phyloP scores from a whole-genome alignment of 2,888 invertebrate genomes.

The Eupithecia subumbrata region DNA sequence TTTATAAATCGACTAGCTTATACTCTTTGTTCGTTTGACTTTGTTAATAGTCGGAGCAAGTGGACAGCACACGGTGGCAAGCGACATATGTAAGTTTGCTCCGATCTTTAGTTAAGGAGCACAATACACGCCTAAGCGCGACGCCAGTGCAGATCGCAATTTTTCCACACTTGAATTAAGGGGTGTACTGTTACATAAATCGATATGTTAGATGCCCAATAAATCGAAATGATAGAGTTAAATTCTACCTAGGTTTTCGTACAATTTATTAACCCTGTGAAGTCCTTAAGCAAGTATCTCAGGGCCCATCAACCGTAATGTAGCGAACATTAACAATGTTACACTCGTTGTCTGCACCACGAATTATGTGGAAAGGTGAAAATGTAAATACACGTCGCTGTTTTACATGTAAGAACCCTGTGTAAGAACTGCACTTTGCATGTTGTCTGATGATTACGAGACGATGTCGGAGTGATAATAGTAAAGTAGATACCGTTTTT shows the following conservation, averaged over 20 bases:
- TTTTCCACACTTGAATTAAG: not conserved
- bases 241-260: not conserved
- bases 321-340: conserved; percentile 54
- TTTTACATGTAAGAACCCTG: conserved; percentile 82
- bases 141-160: not conserved
- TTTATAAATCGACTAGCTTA: not conserved
- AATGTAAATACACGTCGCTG: conserved; percentile 82
- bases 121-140: not conserved
- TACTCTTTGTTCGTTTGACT: not conserved
- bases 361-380: conserved; percentile 79
- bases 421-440: conserved; percentile 82
- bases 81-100: not conserved
- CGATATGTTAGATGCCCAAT: too few relatives aligned
- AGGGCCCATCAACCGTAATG: conserved; percentile 52
- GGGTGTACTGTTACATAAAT: not conserved
- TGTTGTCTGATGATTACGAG: conserved; percentile 76
- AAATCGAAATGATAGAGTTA: too few relatives aligned
- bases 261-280: not conserved
- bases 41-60: not conserved
- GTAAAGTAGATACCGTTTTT: not conserved
- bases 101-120: not conserved
- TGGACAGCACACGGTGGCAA: not conserved
- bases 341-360: conserved; percentile 77
- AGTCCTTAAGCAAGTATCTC: conserved; percentile 4
- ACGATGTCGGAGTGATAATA: conserved; percentile 51